These are phyloP conservation scores for Linnaemya vulpina DNA, from an alignment of 2,888 invertebrate species.

Conservation along the genomic window DNA sequence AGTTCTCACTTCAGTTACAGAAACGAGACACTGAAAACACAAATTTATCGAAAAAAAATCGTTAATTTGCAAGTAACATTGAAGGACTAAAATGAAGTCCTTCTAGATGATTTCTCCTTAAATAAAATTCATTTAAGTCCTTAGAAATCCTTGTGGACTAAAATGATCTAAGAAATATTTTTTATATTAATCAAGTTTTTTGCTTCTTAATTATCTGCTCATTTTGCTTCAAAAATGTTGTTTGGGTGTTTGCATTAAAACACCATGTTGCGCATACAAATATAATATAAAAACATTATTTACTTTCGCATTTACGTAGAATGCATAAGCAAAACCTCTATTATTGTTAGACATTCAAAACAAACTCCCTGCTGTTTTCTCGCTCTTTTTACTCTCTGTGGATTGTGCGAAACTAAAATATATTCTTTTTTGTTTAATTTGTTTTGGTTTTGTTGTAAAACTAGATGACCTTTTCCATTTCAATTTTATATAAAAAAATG, in stretches of 20 bases:
- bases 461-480: conserved; percentile 44
- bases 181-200: no score
- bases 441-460: conserved; percentile 11
- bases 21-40: no score
- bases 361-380: background rate
- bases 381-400: background rate
- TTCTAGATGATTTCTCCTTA: no score
- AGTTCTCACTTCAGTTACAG: no score
- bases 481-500: conserved; percentile 1
- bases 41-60: no score
- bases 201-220: background rate
- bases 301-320: background rate
- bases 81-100: no score
- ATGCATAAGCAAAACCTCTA: background rate
- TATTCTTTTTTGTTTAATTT: background rate
- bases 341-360: conserved; percentile 1
- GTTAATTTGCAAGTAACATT: no score
- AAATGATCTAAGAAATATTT: no score
- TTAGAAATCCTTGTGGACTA: no score
- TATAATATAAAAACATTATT: background rate
- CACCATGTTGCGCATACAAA: background rate
- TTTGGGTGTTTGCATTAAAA: background rate
- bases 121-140: no score
- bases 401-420: background rate
- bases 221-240: background rate